Evolutionary conservation across 2,888 invertebrate species (phyloP).

Genomic region (Eremobia ochroleuca): DNA sequence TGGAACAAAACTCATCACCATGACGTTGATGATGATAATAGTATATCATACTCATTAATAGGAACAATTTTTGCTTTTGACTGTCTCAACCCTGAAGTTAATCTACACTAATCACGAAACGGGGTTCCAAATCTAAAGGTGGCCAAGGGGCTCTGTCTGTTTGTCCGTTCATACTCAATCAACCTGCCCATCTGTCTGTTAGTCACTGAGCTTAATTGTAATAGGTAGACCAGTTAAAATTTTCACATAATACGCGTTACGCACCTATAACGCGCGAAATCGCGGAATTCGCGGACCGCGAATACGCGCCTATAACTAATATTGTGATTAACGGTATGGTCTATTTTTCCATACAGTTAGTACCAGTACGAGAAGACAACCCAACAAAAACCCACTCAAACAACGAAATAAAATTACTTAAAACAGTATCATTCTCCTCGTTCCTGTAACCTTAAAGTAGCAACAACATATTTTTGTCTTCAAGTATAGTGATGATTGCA

Average conservation of each 20-base stretch:
- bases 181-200: neutral
- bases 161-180: too few relatives aligned
- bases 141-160: neutral
- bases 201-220: neutral
- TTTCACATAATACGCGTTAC: neutral
- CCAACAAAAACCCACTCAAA: neutral
- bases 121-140: neutral
- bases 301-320: too few relatives aligned
- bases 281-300: too few relatives aligned
- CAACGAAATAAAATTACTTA: neutral
- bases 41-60: neutral
- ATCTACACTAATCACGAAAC: too few relatives aligned
- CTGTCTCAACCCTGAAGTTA: neutral
- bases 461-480: conserved; percentile 38
- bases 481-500: conserved; percentile 57
- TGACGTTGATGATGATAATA: neutral
- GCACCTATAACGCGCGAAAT: too few relatives aligned
- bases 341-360: neutral
- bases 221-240: too few relatives aligned
- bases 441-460: conserved; percentile 8
- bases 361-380: neutral
- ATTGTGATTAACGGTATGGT: too few relatives aligned
- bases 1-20: neutral
- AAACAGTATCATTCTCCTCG: conserved; percentile 1
- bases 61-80: neutral